Conservation (phyloP, 2,797 vertebrate genomes). For the Bryconaethiops microstoma region DNA sequence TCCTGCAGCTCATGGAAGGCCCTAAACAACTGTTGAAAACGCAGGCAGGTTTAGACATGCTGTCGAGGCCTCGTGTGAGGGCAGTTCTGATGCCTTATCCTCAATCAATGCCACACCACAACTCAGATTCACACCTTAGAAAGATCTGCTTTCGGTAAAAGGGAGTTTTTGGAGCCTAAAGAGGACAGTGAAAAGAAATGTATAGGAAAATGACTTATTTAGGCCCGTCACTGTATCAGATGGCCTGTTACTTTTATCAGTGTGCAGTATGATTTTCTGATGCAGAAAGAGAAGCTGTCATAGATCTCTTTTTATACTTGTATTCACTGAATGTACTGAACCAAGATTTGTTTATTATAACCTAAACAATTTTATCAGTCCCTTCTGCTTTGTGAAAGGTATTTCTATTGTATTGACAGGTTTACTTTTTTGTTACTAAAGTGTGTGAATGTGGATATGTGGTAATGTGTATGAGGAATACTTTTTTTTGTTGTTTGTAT, state of each 20-base stretch:
- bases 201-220: constrained; percentile 35
- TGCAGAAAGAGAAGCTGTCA: constrained; percentile 57
- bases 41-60: neutral
- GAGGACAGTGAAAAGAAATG: constrained; percentile 21
- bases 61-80: constrained; percentile 7
- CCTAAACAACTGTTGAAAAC: constrained; percentile 18
- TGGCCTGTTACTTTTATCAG: constrained; percentile 43
- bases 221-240: constrained; percentile 38
- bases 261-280: constrained; percentile 65
- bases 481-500: constrained; percentile 88
- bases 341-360: constrained; percentile 76
- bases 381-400: constrained; percentile 86
- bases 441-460: constrained; percentile 99
- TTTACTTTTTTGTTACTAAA: constrained; percentile 91
- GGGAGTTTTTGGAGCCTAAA: constrained; percentile 31
- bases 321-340: constrained; percentile 99
- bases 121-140: constrained; percentile 10
- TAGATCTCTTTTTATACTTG: constrained; percentile 75
- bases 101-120: constrained; percentile 14
- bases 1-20: constrained; percentile 23
- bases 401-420: constrained; percentile 99
- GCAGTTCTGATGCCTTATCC: constrained; percentile 30
- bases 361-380: constrained; percentile 93
- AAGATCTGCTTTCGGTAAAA: constrained; percentile 20
- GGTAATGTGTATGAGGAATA: constrained; percentile 99